Percentiles rank a stretch among this genome's conserved stretches.
phyloP scores from a whole-genome alignment of 2,797 vertebrate genomes.

The Danio jaintianensis region DNA sequence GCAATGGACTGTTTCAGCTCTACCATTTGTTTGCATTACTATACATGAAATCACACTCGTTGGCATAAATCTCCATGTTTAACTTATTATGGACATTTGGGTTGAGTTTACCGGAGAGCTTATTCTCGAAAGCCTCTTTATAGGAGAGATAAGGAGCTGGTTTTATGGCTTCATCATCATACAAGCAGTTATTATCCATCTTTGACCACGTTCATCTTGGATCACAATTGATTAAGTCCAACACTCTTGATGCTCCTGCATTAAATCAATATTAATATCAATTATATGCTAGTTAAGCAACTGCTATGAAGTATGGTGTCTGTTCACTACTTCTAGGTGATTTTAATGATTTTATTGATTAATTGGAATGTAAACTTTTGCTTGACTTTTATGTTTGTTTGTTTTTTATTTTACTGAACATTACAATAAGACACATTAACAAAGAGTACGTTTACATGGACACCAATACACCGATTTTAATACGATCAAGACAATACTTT shows the following conservation, averaged over 20 bases:
- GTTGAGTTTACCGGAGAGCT: constrained; percentile 2
- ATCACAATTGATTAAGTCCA: constrained; percentile 42
- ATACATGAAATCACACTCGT: constrained; percentile 44
- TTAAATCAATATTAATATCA: constrained; percentile 32
- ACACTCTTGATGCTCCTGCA: constrained; percentile 9
- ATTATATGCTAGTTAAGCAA: not conserved
- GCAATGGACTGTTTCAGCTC: constrained; percentile 11
- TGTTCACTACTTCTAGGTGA: too few species aligned
- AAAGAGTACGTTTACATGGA: too few species aligned
- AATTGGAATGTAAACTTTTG: too few species aligned
- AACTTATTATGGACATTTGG: constrained; percentile 48
- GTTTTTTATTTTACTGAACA: too few species aligned
- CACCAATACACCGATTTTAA: too few species aligned
- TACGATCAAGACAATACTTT: too few species aligned
- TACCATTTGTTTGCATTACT: constrained; percentile 47
- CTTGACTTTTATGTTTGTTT: too few species aligned
- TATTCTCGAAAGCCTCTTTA: constrained; percentile 24
- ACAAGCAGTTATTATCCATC: constrained; percentile 45
- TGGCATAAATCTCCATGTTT: constrained; percentile 56
- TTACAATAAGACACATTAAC: too few species aligned
- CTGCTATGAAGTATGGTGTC: not conserved
- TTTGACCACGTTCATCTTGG: constrained; percentile 28
- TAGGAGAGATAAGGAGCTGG: constrained; percentile 24
- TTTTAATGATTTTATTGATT: too few species aligned
- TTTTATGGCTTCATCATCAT: constrained; percentile 28